A percentile compares a stretch with the other conserved stretches of the same genome.
Conservation (phyloP, 1,140 invertebrate genomes). For the Nebria ingens region DNA sequence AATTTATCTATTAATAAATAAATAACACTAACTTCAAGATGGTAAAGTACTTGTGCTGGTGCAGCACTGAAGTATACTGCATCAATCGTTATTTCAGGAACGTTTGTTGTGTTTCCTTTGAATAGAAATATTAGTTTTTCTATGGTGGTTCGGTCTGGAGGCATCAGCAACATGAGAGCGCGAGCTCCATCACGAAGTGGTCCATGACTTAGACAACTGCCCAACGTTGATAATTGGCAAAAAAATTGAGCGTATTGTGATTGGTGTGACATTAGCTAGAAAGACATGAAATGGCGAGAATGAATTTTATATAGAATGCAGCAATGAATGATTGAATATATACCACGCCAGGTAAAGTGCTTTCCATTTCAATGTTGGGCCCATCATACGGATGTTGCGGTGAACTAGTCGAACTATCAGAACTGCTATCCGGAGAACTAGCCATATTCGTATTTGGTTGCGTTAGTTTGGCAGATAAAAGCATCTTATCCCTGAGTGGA, state of each 20-base stretch:
- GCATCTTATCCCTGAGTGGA: conserved; percentile 80
- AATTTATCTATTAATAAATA: no score
- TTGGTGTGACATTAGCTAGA: conserved; percentile 55
- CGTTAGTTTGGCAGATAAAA: conserved; percentile 76
- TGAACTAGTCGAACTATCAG: conserved; percentile 65
- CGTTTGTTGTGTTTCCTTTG: conserved; percentile 20
- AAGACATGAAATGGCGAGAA: no score
- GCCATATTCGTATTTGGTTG: conserved; percentile 72
- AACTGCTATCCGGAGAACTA: conserved; percentile 62
- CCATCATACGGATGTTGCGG: conserved; percentile 69
- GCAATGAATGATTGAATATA: conserved; percentile 31
- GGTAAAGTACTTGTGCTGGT: conserved; percentile 69
- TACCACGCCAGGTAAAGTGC: conserved; percentile 82
- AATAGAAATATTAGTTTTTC: conserved; percentile 52
- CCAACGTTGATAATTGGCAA: conserved; percentile 82
- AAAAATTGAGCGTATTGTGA: conserved; percentile 77
- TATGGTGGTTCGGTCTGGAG: conserved; percentile 70
- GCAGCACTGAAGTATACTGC: conserved; percentile 61
- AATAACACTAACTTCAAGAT: conserved; percentile 43
- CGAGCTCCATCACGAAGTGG: conserved; percentile 77
- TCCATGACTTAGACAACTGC: conserved; percentile 67
- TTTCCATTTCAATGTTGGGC: conserved; percentile 75
- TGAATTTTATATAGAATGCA: no score
- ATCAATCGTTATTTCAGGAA: conserved; percentile 47
- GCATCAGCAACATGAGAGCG: conserved; percentile 78